Percentiles rank a stretch among this genome's conserved stretches.
phyloP scores from a whole-genome alignment of 2,797 vertebrate genomes.

The Megalops cyprinoides region DNA sequence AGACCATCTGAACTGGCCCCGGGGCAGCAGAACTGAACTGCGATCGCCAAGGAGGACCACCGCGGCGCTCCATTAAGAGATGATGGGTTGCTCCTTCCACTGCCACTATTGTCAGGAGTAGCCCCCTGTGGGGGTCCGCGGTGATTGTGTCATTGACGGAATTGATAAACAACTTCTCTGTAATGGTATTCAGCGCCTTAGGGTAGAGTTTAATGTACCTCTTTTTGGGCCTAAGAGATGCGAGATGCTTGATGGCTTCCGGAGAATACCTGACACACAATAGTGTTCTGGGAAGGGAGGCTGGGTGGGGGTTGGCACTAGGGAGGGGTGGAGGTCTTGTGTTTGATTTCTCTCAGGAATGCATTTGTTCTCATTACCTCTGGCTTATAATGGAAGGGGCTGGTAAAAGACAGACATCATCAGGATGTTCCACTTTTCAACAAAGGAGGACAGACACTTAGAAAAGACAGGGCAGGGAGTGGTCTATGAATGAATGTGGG shows the following conservation, averaged over 20 bases:
- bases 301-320: background rate
- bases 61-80: conserved; percentile 16
- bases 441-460: conserved; percentile 16
- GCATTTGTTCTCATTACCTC: conserved; percentile 23
- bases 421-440: conserved; percentile 12
- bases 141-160: conserved; percentile 37
- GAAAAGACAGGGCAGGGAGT: conserved; percentile 23
- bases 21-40: background rate
- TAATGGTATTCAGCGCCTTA: conserved; percentile 48
- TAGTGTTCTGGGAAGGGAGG: background rate
- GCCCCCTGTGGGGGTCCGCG: conserved; percentile 27
- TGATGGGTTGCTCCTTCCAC: conserved; percentile 21
- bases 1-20: conserved; percentile 9
- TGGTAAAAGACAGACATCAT: conserved; percentile 16
- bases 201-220: conserved; percentile 44
- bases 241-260: conserved; percentile 24
- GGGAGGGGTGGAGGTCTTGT: background rate
- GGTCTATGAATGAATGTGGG: background rate
- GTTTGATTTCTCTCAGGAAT: conserved; percentile 20
- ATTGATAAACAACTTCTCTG: conserved; percentile 39
- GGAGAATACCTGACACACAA: conserved; percentile 24
- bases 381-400: conserved; percentile 4
- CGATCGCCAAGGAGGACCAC: background rate
- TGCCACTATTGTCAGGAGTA: conserved; percentile 28
- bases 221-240: conserved; percentile 20